Evolutionary conservation across 2,888 invertebrate genomes (phyloP).

Genomic region (Epsilonema sp.): DNA sequence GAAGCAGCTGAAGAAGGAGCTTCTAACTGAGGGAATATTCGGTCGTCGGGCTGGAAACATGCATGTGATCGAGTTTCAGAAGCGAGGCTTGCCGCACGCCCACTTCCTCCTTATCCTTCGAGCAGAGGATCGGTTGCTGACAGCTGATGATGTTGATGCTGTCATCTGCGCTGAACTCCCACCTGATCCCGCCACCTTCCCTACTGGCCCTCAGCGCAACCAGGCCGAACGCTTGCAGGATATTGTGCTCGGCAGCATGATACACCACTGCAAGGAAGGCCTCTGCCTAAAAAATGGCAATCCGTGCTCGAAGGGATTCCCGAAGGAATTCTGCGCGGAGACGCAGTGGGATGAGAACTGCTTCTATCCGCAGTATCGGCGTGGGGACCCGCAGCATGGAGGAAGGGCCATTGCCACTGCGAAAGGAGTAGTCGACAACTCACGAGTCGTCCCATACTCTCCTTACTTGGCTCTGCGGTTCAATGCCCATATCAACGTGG

Average conservation of each 20-base stretch:
- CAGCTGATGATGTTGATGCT: constrained; percentile 18
- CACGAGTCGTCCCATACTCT: constrained; percentile 10
- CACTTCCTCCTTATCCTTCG: constrained; percentile 17
- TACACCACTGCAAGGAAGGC: background rate
- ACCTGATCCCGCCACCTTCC: background rate
- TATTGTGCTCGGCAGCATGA: background rate
- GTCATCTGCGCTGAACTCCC: constrained; percentile 29
- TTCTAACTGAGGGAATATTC: constrained; percentile 14
- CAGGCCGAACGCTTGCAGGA: background rate
- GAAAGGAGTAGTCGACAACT: background rate
- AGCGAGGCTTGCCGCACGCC: constrained; percentile 22
- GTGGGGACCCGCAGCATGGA: background rate
- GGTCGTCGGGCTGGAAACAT: constrained; percentile 14
- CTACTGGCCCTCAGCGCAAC: background rate
- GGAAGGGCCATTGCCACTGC: too few relatives aligned
- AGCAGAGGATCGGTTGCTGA: constrained; percentile 10
- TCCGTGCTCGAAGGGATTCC: constrained; percentile 5
- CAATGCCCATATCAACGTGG: constrained; percentile 11
- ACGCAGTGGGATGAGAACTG: background rate
- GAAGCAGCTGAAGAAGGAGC: constrained; percentile 13
- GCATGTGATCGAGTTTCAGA: constrained; percentile 22
- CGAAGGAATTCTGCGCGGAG: constrained; percentile 3
- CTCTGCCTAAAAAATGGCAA: too few relatives aligned
- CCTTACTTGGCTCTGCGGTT: constrained; percentile 6
- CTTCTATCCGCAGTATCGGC: background rate